phyloP scores from a whole-genome alignment of 2,888 invertebrate species.

The Drosophila atripex region DNA sequence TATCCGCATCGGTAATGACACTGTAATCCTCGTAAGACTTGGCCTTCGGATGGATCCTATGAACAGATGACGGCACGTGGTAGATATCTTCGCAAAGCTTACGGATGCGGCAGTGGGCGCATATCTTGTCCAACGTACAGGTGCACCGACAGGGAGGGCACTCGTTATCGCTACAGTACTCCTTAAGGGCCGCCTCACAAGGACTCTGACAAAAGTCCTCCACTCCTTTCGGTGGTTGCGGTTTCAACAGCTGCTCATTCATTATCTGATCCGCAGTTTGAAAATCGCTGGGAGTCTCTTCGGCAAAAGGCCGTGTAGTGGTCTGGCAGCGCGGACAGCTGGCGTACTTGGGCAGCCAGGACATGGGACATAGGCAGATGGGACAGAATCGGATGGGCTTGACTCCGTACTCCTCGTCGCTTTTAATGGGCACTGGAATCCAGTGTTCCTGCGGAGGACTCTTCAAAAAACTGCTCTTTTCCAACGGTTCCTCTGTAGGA shows the following conservation, averaged over 20 bases:
- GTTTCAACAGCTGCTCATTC: slow-evolving; percentile 58
- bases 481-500: background rate
- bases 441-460: background rate
- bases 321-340: slow-evolving; percentile 80
- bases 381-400: slow-evolving; percentile 76
- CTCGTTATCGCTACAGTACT: background rate
- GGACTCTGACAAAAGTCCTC: slow-evolving; percentile 43
- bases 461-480: background rate
- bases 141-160: slow-evolving; percentile 58
- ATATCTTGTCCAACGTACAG: slow-evolving; percentile 66
- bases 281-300: slow-evolving; percentile 45
- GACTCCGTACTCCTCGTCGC: slow-evolving; percentile 33
- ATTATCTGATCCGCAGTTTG: slow-evolving; percentile 74
- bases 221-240: background rate
- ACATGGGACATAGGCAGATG: slow-evolving; percentile 77
- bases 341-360: slow-evolving; percentile 83
- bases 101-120: slow-evolving; percentile 77
- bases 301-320: slow-evolving; percentile 30
- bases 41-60: background rate
- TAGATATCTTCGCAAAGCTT: slow-evolving; percentile 70
- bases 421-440: slow-evolving; percentile 46
- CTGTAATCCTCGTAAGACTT: slow-evolving; percentile 57
- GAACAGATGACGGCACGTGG: slow-evolving; percentile 10
- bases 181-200: background rate
- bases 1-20: slow-evolving; percentile 51